These are phyloP conservation scores for Osmoderma eremita DNA, from an alignment of 2,888 invertebrate species.

Conservation along the genomic window DNA sequence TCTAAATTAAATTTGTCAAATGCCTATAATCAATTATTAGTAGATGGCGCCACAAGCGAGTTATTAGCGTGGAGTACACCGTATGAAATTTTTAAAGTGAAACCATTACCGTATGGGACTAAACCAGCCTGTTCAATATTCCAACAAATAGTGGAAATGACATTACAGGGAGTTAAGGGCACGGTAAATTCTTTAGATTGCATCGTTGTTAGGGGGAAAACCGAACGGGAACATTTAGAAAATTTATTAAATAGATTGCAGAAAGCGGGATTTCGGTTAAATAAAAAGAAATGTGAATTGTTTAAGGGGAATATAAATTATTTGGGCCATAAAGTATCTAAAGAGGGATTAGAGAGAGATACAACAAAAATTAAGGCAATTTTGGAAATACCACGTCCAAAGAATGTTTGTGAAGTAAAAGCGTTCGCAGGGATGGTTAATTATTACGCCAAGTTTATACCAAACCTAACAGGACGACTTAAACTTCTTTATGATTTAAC, in stretches of 20 bases:
- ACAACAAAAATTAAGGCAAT: constrained; percentile 1
- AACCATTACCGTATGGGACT: too few relatives aligned
- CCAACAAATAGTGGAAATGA: too few relatives aligned
- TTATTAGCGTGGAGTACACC: too few relatives aligned
- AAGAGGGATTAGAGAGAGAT: neutral
- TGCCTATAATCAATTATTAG: too few relatives aligned
- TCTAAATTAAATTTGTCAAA: too few relatives aligned
- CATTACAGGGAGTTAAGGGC: too few relatives aligned
- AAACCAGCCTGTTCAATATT: too few relatives aligned
- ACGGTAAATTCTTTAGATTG: too few relatives aligned
- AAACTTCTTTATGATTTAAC: constrained; percentile 25
- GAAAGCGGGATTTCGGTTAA: neutral
- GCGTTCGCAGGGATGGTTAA: constrained; percentile 19
- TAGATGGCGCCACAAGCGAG: too few relatives aligned
- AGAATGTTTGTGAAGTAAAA: constrained; percentile 25
- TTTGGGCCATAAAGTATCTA: neutral
- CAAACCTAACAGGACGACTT: constrained; percentile 4
- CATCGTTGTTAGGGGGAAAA: neutral
- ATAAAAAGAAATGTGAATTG: neutral
- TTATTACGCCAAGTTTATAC: constrained; percentile 31
- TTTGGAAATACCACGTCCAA: constrained; percentile 9
- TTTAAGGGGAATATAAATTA: neutral
- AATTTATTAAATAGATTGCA: neutral
- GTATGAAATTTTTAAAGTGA: too few relatives aligned
- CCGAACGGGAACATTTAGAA: neutral